Percentiles rank a stretch among this genome's conserved stretches.
Evolutionary conservation across 1,140 invertebrate species (phyloP).

Genomic region (Papilio polytes): DNA sequence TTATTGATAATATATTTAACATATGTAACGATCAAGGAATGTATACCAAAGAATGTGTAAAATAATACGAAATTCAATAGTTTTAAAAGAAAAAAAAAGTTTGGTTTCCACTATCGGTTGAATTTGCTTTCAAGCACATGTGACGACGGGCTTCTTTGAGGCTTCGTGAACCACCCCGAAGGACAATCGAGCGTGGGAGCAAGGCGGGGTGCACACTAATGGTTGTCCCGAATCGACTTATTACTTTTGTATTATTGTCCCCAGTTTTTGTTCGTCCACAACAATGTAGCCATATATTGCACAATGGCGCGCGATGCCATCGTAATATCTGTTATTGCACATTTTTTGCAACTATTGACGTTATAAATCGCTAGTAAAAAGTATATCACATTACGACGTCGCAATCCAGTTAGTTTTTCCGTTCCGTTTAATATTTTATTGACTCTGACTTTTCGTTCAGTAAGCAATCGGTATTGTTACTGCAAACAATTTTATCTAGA

Average conservation of each 20-base stretch:
- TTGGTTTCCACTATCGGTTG: constrained; percentile 28
- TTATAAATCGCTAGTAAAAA: constrained; percentile 45
- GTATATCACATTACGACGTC: constrained; percentile 38
- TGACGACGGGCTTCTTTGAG: constrained; percentile 48
- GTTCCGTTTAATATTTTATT: constrained; percentile 1
- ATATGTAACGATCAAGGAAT: background rate
- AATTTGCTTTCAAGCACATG: constrained; percentile 29
- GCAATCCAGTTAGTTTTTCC: background rate
- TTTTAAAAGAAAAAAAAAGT: background rate
- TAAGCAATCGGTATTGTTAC: background rate
- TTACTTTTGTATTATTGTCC: constrained; percentile 77
- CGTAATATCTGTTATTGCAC: constrained; percentile 52
- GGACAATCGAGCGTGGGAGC: constrained; percentile 76
- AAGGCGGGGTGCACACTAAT: constrained; percentile 70
- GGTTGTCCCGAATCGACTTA: constrained; percentile 68
- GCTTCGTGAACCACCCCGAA: constrained; percentile 59
- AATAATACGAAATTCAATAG: background rate
- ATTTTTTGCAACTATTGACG: constrained; percentile 59
- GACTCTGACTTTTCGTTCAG: background rate
- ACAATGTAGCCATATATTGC: constrained; percentile 62
- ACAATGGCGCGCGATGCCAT: constrained; percentile 53
- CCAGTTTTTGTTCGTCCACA: constrained; percentile 56
- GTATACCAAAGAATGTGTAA: background rate
- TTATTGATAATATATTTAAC: background rate
- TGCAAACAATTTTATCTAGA: background rate